Percentiles rank a stretch among this genome's conserved stretches.
These are phyloP conservation scores for Cheirogaleus major DNA, from an alignment of 2,797 vertebrate genomes.

Conservation along the genomic window DNA sequence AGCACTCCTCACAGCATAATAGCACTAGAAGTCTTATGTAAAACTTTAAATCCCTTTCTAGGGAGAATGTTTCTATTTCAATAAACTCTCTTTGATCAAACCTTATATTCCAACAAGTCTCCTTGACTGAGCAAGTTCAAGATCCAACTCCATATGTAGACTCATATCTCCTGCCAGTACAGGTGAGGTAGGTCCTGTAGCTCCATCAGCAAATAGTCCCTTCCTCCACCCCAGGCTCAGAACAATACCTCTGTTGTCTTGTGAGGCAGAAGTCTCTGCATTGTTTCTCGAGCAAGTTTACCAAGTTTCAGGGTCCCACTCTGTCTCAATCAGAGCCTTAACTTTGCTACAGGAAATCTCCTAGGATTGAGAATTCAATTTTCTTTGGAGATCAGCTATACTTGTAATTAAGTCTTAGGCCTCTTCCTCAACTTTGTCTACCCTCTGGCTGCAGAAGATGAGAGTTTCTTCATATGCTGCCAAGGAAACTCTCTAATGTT, in stretches of 20 bases:
- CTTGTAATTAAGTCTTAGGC: not conserved
- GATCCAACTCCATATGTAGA: not conserved
- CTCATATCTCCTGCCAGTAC: not conserved
- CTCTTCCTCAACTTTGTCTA: not conserved
- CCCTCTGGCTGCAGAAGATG: not conserved
- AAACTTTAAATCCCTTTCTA: not conserved
- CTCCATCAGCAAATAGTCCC: not conserved
- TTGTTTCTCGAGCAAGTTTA: not conserved
- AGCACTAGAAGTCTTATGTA: not conserved
- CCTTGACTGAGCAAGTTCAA: not conserved
- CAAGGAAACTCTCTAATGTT: not conserved
- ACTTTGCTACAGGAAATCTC: not conserved
- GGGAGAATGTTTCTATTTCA: not conserved
- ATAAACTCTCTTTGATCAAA: not conserved
- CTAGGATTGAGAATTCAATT: not conserved
- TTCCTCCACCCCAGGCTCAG: not conserved
- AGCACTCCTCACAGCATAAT: not conserved
- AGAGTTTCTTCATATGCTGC: not conserved
- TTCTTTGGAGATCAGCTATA: not conserved
- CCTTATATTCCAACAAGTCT: not conserved
- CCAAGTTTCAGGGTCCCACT: not conserved
- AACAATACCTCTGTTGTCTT: not conserved
- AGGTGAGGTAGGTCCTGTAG: not conserved
- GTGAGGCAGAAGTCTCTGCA: not conserved
- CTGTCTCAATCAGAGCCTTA: not conserved